Evolutionary conservation across 1,140 invertebrate genomes (phyloP), one percentile per base, ranked within the genome.

Genomic region (Brachionus angularis): DNA sequence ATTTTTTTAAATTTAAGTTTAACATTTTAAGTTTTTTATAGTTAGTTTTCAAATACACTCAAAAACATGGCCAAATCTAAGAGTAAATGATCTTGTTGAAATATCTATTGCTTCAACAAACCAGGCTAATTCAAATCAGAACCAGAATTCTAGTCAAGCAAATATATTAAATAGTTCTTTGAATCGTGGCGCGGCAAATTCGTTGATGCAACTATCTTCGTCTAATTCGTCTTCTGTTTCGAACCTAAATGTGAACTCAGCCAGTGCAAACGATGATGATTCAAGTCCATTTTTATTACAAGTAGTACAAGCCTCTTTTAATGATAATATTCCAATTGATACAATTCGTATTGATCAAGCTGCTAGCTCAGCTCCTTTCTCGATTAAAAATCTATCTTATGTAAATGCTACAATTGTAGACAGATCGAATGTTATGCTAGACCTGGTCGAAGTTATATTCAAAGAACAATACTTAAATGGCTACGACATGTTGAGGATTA

Each of bases 401-500:
- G 42, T 50, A 31, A 67, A 46, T n/a, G 62, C 31, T 25, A 47
- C 42, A 1, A 67, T 67, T 36, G 42, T 67, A 8, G 62, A 67
- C 12, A 46, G 34, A 31, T 29, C 62, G 55, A 86, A 88, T 82
- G 91, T 97, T n/a, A 86, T 89, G 3, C 81, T 98, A 29, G 94
- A 98, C 82, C 91, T 93, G 5, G 88, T 98, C 46, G 96, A 98
- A 81, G 81, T 99, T 2, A 93, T 91, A 0, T 97, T 97, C 76
- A 96, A 94, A 81, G 96, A 98, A 79, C 93, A 96, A 79, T 98
- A 98, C 77, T 87, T 97, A 83, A 93, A 93, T 10, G 85, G 96
- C 71, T 94, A 93, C 76, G 96, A 98, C 84, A 98, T 98, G 94
- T 98, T 93, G 91, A 84, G 94, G 47, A 79, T 98, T 5, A 93